phyloP scores from a whole-genome alignment of 1,140 invertebrate species.

The Macrosteles quadrilineatus region DNA sequence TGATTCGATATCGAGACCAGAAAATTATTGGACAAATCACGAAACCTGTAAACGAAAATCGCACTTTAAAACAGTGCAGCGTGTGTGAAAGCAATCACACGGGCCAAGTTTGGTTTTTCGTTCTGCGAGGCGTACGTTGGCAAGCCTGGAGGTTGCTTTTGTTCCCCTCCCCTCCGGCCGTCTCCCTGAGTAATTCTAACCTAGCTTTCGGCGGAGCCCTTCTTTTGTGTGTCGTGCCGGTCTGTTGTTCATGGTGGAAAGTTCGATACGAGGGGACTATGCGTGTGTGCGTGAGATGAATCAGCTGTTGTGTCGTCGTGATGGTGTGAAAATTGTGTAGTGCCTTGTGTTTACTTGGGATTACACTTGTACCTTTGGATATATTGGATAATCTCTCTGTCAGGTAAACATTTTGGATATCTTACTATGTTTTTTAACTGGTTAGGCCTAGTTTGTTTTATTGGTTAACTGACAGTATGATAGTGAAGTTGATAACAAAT shows the following conservation, averaged over 20 bases:
- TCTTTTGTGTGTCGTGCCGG: slow-evolving; percentile 1
- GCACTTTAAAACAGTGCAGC: too few relatives aligned
- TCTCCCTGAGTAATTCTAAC: slow-evolving; percentile 16
- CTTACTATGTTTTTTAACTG: too few relatives aligned
- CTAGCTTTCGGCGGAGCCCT: slow-evolving; percentile 14
- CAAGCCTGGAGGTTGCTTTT: slow-evolving; percentile 15
- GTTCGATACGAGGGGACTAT: neutral
- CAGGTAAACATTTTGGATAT: slow-evolving; percentile 12
- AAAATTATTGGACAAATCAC: too few relatives aligned
- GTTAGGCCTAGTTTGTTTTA: too few relatives aligned
- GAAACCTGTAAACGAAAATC: too few relatives aligned
- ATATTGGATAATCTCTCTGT: neutral
- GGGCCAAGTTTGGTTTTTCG: slow-evolving; percentile 2
- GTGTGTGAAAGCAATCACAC: neutral
- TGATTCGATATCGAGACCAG: too few relatives aligned
- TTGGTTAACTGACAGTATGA: too few relatives aligned
- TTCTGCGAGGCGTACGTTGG: slow-evolving; percentile 2
- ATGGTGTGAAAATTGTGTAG: neutral
- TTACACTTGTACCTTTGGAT: slow-evolving; percentile 9
- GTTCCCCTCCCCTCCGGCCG: neutral
- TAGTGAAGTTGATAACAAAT: too few relatives aligned
- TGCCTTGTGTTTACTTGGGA: slow-evolving; percentile 10
- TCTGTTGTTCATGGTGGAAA: slow-evolving; percentile 5
- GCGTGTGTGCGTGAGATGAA: neutral
- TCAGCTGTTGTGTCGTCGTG: too few relatives aligned